Evolutionary conservation across 2,797 vertebrate species (phyloP).

Genomic region (Rhinatrema bivittatum): DNA sequence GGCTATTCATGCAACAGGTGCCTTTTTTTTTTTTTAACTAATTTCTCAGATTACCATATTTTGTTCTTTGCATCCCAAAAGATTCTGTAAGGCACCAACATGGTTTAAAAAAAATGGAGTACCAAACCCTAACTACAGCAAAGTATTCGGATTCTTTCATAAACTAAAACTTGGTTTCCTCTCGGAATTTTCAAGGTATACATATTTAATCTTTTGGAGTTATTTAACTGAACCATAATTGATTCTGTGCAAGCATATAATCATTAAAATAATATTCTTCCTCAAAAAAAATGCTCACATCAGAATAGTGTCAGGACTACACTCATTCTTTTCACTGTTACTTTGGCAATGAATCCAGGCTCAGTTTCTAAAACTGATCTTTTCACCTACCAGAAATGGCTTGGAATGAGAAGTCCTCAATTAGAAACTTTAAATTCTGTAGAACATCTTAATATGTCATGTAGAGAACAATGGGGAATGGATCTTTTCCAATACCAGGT

Average conservation of each 20-base stretch:
- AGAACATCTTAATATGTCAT: slow-evolving; percentile 56
- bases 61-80: slow-evolving; percentile 11
- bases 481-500: no score
- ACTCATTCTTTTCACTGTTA: slow-evolving; percentile 19
- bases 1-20: no score
- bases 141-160: slow-evolving; percentile 15
- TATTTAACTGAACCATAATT: slow-evolving; percentile 34
- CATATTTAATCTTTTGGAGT: slow-evolving; percentile 32
- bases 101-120: background rate
- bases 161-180: slow-evolving; percentile 16
- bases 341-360: slow-evolving; percentile 31
- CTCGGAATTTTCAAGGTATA: slow-evolving; percentile 22
- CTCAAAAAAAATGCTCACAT: slow-evolving; percentile 32
- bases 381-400: slow-evolving; percentile 39
- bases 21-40: no score
- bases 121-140: slow-evolving; percentile 13
- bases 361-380: slow-evolving; percentile 29
- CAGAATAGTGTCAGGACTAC: background rate
- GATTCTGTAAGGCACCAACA: slow-evolving; percentile 15
- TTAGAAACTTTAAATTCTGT: no score
- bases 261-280: slow-evolving; percentile 36
- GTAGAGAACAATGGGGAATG: slow-evolving; percentile 36
- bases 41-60: no score
- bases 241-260: slow-evolving; percentile 31
- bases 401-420: slow-evolving; percentile 31